Conservation (phyloP, 2,113 vertebrate genomes). For the Alosa alosa region DNA sequence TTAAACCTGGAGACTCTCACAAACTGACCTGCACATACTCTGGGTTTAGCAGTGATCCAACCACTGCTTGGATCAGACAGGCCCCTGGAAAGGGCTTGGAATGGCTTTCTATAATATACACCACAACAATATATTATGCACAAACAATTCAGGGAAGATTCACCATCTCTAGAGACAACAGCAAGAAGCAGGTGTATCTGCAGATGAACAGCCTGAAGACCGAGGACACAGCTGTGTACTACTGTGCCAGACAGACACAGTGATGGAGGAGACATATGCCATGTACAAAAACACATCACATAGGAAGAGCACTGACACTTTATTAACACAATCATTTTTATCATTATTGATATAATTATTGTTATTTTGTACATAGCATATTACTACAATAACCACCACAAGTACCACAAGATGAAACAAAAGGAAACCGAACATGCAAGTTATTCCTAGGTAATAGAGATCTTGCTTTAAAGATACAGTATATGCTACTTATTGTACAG, state of each 20-base stretch:
- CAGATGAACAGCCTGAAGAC: constrained; percentile 46
- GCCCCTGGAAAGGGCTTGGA: constrained; percentile 36
- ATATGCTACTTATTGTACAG: no score
- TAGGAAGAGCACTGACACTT: no score
- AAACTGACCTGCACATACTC: neutral
- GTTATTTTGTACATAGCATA: no score
- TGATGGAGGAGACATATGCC: neutral
- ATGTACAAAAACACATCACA: constrained; percentile 20
- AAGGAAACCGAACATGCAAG: no score
- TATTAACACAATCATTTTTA: no score
- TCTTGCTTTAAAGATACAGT: no score
- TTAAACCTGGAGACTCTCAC: neutral
- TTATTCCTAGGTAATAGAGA: no score
- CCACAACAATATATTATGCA: constrained; percentile 10
- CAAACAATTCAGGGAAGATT: constrained; percentile 46
- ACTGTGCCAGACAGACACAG: constrained; percentile 14
- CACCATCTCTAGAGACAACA: constrained; percentile 48
- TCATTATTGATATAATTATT: no score
- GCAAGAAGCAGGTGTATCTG: constrained; percentile 45
- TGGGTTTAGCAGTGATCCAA: constrained; percentile 24
- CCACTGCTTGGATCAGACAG: constrained; percentile 36
- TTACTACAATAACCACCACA: no score
- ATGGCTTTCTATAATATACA: neutral
- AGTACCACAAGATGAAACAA: no score
- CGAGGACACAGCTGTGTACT: constrained; percentile 47